Evolutionary conservation across 2,113 vertebrate genomes (phyloP), one percentile per base, ranked within the genome.

Genomic region (Albula goreensis): DNA sequence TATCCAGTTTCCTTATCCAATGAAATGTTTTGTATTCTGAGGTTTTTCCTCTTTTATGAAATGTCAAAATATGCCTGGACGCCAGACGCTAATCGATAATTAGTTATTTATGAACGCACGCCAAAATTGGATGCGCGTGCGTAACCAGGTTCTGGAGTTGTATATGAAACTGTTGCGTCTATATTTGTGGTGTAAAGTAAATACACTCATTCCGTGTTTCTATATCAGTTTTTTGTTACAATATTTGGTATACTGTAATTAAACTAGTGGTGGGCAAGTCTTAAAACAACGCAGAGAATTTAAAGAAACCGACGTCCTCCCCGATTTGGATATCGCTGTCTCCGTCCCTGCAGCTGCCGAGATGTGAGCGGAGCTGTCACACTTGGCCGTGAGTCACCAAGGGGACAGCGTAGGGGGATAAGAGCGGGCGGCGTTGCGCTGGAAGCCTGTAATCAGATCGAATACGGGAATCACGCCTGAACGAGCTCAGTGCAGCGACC

Each of bases 371-470:
- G 66, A 85, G 31, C 83, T 79, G 50, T 78, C 50, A 66, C 52
- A 22, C 74, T 85, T 49, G 77, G 83, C 83, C 17, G 11, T 50
- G 83, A 85, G 83, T 79, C 77, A 79, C 70, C 52, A 13, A 56
- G 51, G 50, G 83, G 50, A 50, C 78, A 31, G 50, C 50, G 51
- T 78, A 79, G 70, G 49, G 60, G 52, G 74, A 85, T 78, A 31
- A 85, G 49, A 85, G 74, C 13, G 70, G 77, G 51, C 83, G 77
- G 83, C 83, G 6, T 25, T n/a, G 22, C n/a, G n/a, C 51, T 79
- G 77, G 77, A 78, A 85, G 50, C 83, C 74, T 52, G 50, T 78
- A 85, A 85, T 78, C n/a, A 78, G 77, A 85, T 77, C 51, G 49
- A 78, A 78, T 41, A 41, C 70, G 51, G 41, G 83, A 56, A 49